These are phyloP conservation scores for Saccostrea echinata DNA, from an alignment of 1,140 invertebrate species.

Conservation along the genomic window DNA sequence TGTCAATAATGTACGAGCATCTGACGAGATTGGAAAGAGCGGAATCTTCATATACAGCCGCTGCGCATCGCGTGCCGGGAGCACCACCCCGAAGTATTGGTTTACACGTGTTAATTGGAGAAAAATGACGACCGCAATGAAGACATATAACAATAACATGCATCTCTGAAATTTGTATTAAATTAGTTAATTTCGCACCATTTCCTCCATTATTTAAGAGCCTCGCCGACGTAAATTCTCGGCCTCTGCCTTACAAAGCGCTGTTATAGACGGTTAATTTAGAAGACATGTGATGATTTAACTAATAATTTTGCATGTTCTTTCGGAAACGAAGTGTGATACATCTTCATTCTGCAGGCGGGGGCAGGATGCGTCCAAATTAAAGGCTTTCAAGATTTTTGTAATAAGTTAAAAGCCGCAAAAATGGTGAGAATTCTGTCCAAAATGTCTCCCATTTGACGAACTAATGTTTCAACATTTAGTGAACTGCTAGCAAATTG, in stretches of 20 bases:
- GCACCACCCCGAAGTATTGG: slow-evolving; percentile 19
- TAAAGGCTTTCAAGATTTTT: slow-evolving; percentile 36
- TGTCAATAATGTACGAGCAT: not conserved
- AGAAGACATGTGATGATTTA: slow-evolving; percentile 20
- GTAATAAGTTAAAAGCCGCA: slow-evolving; percentile 42
- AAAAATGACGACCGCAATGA: slow-evolving; percentile 30
- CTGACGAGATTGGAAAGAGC: not conserved
- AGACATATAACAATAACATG: slow-evolving; percentile 27
- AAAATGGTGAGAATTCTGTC: not conserved
- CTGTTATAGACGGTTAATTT: slow-evolving; percentile 37
- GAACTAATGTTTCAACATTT: slow-evolving; percentile 40
- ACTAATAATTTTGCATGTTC: slow-evolving; percentile 41
- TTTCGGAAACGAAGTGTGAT: slow-evolving; percentile 40
- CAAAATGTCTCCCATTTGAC: slow-evolving; percentile 34
- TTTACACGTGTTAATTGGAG: slow-evolving; percentile 37
- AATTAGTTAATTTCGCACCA: slow-evolving; percentile 45
- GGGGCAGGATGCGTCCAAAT: slow-evolving; percentile 39
- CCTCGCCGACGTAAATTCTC: not conserved
- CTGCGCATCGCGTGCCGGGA: not conserved
- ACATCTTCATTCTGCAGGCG: slow-evolving; percentile 30
- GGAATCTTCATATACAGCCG: not conserved
- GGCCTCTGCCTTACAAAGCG: not conserved
- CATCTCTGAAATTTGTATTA: slow-evolving; percentile 22
- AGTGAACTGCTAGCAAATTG: slow-evolving; percentile 40
- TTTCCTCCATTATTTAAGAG: slow-evolving; percentile 40